phyloP scores from a whole-genome alignment of 1,140 invertebrate species.

The Sitophilus oryzae region DNA sequence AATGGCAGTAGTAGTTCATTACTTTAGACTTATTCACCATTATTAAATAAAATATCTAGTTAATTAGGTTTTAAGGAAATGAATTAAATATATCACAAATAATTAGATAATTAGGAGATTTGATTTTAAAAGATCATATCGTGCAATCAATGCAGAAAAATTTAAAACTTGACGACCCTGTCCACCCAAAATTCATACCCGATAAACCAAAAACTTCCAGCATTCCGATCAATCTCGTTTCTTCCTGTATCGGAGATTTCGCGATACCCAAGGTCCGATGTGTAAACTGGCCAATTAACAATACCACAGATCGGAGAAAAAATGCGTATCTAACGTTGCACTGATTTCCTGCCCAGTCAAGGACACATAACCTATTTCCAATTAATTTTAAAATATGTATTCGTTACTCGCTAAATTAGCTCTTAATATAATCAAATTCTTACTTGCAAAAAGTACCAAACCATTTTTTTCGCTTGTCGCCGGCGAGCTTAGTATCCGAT shows the following conservation, averaged over 20 bases:
- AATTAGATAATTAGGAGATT: too few relatives aligned
- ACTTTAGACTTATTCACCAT: too few relatives aligned
- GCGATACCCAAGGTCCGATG: not conserved
- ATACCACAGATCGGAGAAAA: not conserved
- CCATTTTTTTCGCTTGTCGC: too few relatives aligned
- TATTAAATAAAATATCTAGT: too few relatives aligned
- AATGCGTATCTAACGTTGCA: not conserved
- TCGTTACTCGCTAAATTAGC: not conserved
- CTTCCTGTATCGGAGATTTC: not conserved
- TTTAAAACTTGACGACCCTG: too few relatives aligned
- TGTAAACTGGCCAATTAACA: not conserved
- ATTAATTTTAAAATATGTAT: conserved; percentile 9
- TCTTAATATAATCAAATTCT: conserved; percentile 5
- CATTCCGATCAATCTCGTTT: too few relatives aligned
- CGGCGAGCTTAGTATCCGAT: not conserved
- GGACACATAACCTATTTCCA: not conserved
- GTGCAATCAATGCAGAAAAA: not conserved
- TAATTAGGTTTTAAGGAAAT: too few relatives aligned
- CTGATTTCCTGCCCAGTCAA: not conserved
- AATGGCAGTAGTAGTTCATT: too few relatives aligned
- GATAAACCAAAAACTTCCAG: not conserved
- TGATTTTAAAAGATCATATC: too few relatives aligned
- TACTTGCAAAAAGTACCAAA: conserved; percentile 5
- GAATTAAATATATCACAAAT: too few relatives aligned
- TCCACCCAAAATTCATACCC: too few relatives aligned